Evolutionary conservation across 1,140 invertebrate genomes (phyloP), one percentile per base, ranked within the genome.

Genomic region (Diachasmimorpha longicaudata): DNA sequence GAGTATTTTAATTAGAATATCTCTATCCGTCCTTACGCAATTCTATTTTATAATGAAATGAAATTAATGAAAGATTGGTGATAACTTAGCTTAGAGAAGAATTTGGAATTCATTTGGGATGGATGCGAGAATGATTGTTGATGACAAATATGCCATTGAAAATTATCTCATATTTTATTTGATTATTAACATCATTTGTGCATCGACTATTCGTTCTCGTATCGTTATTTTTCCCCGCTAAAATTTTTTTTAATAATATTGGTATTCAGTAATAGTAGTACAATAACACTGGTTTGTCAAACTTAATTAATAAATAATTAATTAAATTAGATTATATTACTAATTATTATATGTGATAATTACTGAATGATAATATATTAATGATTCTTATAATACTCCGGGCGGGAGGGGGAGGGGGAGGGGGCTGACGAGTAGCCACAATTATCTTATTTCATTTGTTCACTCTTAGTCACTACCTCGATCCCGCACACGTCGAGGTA

Each of bases 221-320:
- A 78, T 66, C 76, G 37, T 63, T 70, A 52, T 48, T 42, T 31
- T 31, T 13, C 39, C 71, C 55, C 77, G 58, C 68, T 78, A 78
- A 80, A 79, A 78, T 69, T 79, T 80, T 68, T 79, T 80, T 52
- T 76, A 76, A 78, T 76, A 70, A 78, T 78, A 79, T 70, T 75
- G 52, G 67, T 75, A 74, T 63, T 77, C 74, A 77, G 73, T 78
- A 77, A 76, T 79, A 83, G 78, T 80, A 78, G 77, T 85, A 85
- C 81, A 84, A 79, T 80, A 82, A 81, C 82, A 80, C 84, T 82
- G 2, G 82, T 68, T 68, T 68, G 25, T 68, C 36, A 82, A 88
- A 88, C 87, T 88, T 88, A 89, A 84, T 88, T 85, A 87, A 89
- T 89, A 89, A 89, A 89, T 89, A 89, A 89, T 88, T 82, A 82